Evolutionary conservation across 2,888 invertebrate species (phyloP).

Genomic region (Mechanitis messenoides): DNA sequence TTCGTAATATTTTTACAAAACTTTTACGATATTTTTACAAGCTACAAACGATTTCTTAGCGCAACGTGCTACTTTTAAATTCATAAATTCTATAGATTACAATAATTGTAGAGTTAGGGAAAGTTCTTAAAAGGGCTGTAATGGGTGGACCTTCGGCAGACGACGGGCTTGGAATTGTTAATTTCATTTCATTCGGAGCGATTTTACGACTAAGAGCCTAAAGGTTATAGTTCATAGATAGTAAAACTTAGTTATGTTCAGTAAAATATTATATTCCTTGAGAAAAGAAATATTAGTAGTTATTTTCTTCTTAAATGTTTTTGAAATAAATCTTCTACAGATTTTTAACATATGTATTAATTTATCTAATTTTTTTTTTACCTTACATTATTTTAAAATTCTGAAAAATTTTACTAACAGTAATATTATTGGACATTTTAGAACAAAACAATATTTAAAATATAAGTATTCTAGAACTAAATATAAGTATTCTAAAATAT

Average conservation of each 20-base stretch:
- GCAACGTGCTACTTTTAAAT: constrained; percentile 13
- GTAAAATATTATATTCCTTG: too few species aligned
- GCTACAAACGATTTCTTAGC: neutral
- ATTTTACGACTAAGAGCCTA: constrained; percentile 27
- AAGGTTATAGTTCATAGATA: constrained; percentile 23
- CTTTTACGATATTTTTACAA: constrained; percentile 3
- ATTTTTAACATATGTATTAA: too few species aligned
- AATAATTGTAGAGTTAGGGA: constrained; percentile 29
- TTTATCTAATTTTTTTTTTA: too few species aligned
- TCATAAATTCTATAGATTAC: constrained; percentile 23
- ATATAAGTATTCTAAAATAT: neutral
- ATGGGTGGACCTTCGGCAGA: constrained; percentile 23
- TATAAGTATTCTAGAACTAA: neutral
- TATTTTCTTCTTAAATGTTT: too few species aligned
- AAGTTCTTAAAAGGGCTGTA: constrained; percentile 31
- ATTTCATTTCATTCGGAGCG: constrained; percentile 29
- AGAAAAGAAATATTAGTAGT: too few species aligned
- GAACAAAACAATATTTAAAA: neutral
- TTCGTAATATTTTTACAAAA: neutral
- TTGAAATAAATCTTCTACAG: too few species aligned
- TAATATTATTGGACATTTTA: neutral
- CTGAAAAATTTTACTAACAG: too few species aligned
- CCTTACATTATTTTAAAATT: too few species aligned
- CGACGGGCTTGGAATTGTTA: constrained; percentile 31
- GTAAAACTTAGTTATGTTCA: constrained; percentile 1